A percentile compares a stretch with the other conserved stretches of the same genome.
phyloP scores from a whole-genome alignment of 2,797 vertebrate species.

The Trematomus bernacchii region DNA sequence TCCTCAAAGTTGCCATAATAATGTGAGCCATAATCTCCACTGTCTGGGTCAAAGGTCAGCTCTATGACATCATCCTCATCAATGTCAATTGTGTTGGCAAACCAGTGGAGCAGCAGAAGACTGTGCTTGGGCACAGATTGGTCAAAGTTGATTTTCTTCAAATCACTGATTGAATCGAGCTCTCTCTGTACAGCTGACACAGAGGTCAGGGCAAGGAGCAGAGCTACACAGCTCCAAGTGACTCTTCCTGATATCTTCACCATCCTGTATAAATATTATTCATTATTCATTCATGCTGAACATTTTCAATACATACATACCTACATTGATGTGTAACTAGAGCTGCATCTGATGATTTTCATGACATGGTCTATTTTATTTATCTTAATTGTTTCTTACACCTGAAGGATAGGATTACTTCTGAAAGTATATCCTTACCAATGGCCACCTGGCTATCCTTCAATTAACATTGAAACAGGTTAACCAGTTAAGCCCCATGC shows the following conservation, averaged over 20 bases:
- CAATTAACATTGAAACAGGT: not conserved
- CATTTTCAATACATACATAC: not conserved
- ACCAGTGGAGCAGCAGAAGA: constrained; percentile 75
- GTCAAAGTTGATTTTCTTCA: constrained; percentile 57
- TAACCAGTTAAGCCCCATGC: too few species aligned
- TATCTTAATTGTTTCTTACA: not conserved
- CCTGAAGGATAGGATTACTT: not conserved
- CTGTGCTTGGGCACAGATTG: constrained; percentile 55
- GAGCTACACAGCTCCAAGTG: constrained; percentile 22
- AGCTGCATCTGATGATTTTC: not conserved
- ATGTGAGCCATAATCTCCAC: constrained; percentile 65
- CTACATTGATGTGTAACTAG: not conserved
- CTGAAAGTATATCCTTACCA: not conserved
- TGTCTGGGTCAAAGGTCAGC: constrained; percentile 63
- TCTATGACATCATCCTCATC: constrained; percentile 30
- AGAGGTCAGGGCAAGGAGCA: constrained; percentile 43
- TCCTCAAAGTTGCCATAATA: constrained; percentile 69
- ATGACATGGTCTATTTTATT: not conserved
- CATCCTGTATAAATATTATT: constrained; percentile 42
- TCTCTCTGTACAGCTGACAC: constrained; percentile 31
- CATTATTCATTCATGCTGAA: too few species aligned
- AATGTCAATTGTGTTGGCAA: constrained; percentile 55
- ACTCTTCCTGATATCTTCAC: constrained; percentile 28
- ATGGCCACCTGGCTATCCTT: not conserved
- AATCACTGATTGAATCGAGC: constrained; percentile 54